Evolutionary conservation across 2,113 vertebrate species (phyloP).

Genomic region (Phalacrocorax pelagicus): DNA sequence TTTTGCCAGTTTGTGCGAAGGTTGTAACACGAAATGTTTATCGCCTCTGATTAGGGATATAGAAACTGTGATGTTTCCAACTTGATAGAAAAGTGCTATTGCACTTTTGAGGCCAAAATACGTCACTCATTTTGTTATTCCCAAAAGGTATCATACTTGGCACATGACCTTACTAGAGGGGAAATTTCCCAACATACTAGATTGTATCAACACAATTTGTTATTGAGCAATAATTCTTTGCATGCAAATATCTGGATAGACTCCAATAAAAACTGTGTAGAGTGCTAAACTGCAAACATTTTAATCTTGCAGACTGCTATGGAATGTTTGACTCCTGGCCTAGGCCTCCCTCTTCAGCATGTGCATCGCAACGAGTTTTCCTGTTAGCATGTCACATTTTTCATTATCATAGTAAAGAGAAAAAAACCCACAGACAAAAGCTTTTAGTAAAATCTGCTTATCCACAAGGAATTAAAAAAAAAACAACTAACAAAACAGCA

Average conservation of each 20-base stretch:
- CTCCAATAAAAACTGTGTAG: conserved; percentile 37
- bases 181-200: conserved; percentile 14
- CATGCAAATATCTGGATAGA: conserved; percentile 25
- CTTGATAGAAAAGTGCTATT: not conserved
- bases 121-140: not conserved
- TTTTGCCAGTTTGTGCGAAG: no score
- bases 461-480: not conserved
- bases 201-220: conserved; percentile 33
- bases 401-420: not conserved
- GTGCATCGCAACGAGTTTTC: not conserved
- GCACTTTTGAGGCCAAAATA: not conserved
- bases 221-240: conserved; percentile 53
- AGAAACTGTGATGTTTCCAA: not conserved
- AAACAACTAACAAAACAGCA: not conserved
- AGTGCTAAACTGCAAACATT: not conserved
- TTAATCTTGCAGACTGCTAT: conserved; percentile 1
- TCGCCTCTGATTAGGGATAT: rapidly evolving
- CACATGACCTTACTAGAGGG: not conserved
- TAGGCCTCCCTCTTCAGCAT: not conserved
- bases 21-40: no score
- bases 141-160: conserved; percentile 9
- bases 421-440: not conserved
- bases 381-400: not conserved
- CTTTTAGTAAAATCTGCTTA: not conserved
- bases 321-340: conserved; percentile 22